phyloP scores from a whole-genome alignment of 2,113 vertebrate species.

The Bettongia penicillata region DNA sequence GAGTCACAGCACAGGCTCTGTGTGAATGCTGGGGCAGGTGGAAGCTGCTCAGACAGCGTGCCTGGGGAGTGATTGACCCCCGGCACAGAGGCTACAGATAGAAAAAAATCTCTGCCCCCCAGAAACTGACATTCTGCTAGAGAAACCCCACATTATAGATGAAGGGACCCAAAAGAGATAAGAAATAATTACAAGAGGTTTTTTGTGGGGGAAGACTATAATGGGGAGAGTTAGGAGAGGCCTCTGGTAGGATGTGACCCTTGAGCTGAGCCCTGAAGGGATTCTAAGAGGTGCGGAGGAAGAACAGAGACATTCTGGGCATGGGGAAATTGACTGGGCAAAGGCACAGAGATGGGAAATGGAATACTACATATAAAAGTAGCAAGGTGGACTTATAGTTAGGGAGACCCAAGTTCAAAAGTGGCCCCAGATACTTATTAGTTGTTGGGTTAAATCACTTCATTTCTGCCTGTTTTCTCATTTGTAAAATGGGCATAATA shows the following conservation, averaged over 20 bases:
- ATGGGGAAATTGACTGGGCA: too few species aligned
- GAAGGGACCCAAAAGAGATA: background rate
- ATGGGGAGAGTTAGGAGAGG: background rate
- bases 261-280: background rate
- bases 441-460: too few species aligned
- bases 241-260: background rate
- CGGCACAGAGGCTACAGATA: background rate
- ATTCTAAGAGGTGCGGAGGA: background rate
- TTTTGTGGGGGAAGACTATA: background rate
- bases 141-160: background rate
- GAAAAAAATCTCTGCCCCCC: background rate
- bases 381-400: too few species aligned
- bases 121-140: background rate
- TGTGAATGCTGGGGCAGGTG: background rate
- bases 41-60: conserved; percentile 3
- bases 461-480: too few species aligned
- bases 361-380: too few species aligned
- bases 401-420: too few species aligned
- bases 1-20: background rate
- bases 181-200: background rate
- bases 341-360: too few species aligned
- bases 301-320: too few species aligned
- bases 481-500: too few species aligned
- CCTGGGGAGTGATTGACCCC: background rate
- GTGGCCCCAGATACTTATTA: too few species aligned